Evolutionary conservation across 2,888 invertebrate species (phyloP), one percentile per base, ranked within the genome.

Genomic region (Melinopterus prodromus): DNA sequence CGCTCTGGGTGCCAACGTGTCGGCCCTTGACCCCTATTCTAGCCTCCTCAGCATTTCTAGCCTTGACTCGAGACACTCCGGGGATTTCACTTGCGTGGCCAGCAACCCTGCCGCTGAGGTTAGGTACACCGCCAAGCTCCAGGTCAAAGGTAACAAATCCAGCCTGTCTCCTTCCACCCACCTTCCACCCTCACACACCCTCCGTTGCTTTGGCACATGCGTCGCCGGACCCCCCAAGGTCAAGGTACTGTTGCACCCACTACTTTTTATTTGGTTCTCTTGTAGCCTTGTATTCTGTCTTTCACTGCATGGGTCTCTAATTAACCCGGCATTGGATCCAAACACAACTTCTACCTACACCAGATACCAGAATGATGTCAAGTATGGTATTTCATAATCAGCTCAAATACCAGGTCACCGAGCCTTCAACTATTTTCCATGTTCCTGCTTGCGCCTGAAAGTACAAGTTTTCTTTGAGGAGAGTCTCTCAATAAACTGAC

Each of bases 91-190:
- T 85, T 95, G 95, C 90, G 93, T 94, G 89, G 94, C 94, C 90
- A 93, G 93, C 91, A 95, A 95, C 91, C 94, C 93, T 87, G 95
- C 94, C 88, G 93, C 94, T 87, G 94, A 94, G 91, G 94, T 94
- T 90, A 93, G 94, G 91, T 94, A 93, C 92, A 94, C 94, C 90
- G 94, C 94, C 90, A 92, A 93, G 90, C 93, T 95, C 88, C 94
- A 94, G 92, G 94, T 95, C 89, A 94, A 95, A 95, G 95, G 95
- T 95, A 94, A 93, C 91, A 89, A 90, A 90, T 88, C 85, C 84
- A 86, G 86, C 87, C 87, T 86, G 85, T 86, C 85, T 86, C 86
- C 84, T 81, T 80, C 84, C 84, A 77, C 84, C 84, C 26, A 74
- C 74, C 37, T 9, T 37, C 74, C 74, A 36, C 53, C 53, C 53